Base-by-base conservation (phyloP, 2,113 vertebrate species). In the Thomomys bottae region DNA sequence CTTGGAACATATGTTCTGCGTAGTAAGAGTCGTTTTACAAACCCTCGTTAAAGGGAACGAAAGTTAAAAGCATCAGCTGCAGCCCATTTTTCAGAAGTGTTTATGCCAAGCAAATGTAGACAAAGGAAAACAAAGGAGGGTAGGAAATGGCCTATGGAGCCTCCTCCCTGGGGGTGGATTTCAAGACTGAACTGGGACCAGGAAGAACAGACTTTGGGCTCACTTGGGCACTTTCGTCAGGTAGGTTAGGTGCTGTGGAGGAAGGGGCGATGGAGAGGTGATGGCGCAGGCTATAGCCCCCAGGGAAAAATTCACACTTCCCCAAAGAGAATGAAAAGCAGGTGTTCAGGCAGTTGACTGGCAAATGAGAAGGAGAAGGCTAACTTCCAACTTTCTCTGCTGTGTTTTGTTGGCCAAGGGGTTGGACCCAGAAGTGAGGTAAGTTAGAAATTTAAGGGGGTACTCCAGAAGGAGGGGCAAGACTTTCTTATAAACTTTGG, bases 1-100 rank as follows among this genome's bases (percentile, higher is more conserved):
- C 95, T 95, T 73, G 64, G 38, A 94, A 93, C 94, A 96, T 94
- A 87, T 96, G 96, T 89, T 95, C 87, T 72, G 49, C 90, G 75
- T 77, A 81, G 92, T 92, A 88, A 87, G 86, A 94, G 84, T 67
- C 36, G 3, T 93, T 91, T 89, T 89, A 96, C 78, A 95, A 94
- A 88, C 72, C 92, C 88, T 93, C 1, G 20, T 96, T 92, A 94
- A 95, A 91, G 86, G 67, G 82, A 89, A 71, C 64, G 5, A 71
- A 92, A 95, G 59, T 8, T 78, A 92, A 89, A 95, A 87, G 42
- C 85, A 86, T 94, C 86, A 84, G 75, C 90, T 87, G 67, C 82
- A 94, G 93, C 71, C 95, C 86, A 66, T 81, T 94, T 92, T 93
- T 87, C 88, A 79, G 66, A 93, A 90, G 88, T 81, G 90, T 94